A percentile compares a stretch with the other conserved stretches of the same genome.
Evolutionary conservation across 2,113 vertebrate species (phyloP).

Genomic region (Perca flavescens): DNA sequence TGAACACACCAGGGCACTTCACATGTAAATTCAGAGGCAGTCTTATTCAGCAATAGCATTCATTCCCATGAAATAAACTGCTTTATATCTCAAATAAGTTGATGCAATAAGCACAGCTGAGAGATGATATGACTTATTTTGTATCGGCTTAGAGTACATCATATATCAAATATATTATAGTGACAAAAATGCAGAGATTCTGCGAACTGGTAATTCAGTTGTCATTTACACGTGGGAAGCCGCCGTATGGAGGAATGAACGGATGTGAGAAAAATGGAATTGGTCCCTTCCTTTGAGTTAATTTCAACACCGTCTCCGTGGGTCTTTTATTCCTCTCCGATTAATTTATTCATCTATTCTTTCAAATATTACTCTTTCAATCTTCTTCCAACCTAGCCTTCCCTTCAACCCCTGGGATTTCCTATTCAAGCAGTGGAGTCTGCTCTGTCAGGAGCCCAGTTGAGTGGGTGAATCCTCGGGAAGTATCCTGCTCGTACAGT

Average conservation of each 20-base stretch:
- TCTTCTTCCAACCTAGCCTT: slow-evolving; percentile 3
- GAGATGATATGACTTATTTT: slow-evolving; percentile 45
- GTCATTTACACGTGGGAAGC: slow-evolving; percentile 23
- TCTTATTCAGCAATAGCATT: slow-evolving; percentile 34
- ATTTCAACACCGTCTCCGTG: slow-evolving; percentile 35
- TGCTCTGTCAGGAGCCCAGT: background rate
- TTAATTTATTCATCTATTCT: slow-evolving; percentile 36
- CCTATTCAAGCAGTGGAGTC: background rate
- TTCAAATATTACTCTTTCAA: slow-evolving; percentile 27
- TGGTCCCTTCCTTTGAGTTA: slow-evolving; percentile 38
- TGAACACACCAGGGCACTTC: slow-evolving; percentile 20
- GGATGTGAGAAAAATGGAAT: slow-evolving; percentile 46
- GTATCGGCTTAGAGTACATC: slow-evolving; percentile 1
- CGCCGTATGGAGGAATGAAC: background rate
- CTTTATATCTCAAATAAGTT: slow-evolving; percentile 36
- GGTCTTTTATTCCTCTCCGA: slow-evolving; percentile 18
- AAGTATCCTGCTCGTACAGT: background rate
- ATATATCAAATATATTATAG: slow-evolving; percentile 59
- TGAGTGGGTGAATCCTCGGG: slow-evolving; percentile 22
- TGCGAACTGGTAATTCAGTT: slow-evolving; percentile 17
- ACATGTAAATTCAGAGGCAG: slow-evolving; percentile 50
- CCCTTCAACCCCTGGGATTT: slow-evolving; percentile 1
- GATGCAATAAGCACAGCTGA: slow-evolving; percentile 51
- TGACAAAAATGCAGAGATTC: slow-evolving; percentile 33
- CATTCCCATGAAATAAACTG: slow-evolving; percentile 41